Base-by-base conservation (phyloP, 2,113 vertebrate genomes). In the Phylloscopus trochilus region DNA sequence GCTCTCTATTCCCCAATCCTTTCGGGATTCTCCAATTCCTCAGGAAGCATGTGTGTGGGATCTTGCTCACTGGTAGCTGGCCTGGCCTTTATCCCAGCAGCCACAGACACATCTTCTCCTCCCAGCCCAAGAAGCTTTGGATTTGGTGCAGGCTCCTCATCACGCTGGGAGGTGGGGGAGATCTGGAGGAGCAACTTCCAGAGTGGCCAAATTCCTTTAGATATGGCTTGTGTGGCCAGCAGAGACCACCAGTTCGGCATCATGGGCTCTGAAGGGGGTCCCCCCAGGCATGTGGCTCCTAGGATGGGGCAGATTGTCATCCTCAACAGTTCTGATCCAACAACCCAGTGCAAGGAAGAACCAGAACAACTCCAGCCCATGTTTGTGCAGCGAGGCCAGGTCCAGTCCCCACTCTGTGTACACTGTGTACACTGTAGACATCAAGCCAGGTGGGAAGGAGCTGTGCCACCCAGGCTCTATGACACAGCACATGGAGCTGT, bases 361-460 rank as follows among this genome's bases (percentile, higher is more conserved):
- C 13, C n/a, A 53, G 44, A 43, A 10, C n/a, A 17, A 33, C 77
- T 78, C n/a, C 27, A 35, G 66, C 43, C 46, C 35, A 3, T 43
- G 20, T 41, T 46, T 62, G 55, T 59, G 26, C 69, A 70, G 52
- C 0, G 0, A 72, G 67, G 49, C 44, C 43, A 14, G 23, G 53
- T 59, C 33, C 63, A 72, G 53, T 14, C 52, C 37, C 11, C 8
- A 15, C 3, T 35, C 39, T 5, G 0, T 16, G 43, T n/a, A 20
- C 30, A 8, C 39, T 5, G 0, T 16, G 43, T n/a, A 20, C 30
- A 8, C 52, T 47, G 33, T 13, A 52, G 39, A 51, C 1, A 0
- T 51, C 43, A 59, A 30, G 52, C 21, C 12, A 17, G 30, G 23
- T 62, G 59, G 62, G 27, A 66, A 66, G 37, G 31, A 77, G 22